A percentile compares a stretch with the other conserved stretches of the same genome.
Conservation (phyloP, 2,888 invertebrate species). For the Formica aserva region DNA sequence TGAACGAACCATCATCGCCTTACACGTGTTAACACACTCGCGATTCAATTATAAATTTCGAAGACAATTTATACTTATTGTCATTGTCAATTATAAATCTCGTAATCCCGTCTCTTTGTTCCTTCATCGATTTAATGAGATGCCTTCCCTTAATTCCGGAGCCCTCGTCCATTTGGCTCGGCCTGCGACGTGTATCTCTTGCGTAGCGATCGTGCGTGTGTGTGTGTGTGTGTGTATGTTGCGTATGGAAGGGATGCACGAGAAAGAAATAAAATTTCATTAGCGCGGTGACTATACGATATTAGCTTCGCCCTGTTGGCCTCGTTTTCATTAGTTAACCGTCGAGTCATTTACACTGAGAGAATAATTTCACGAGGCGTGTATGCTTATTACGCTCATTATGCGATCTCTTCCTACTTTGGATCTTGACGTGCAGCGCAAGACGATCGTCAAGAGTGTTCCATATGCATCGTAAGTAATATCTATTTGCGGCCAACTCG, state of each 20-base stretch:
- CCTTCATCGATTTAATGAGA: background rate
- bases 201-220: background rate
- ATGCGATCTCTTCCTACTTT: background rate
- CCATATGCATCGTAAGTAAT: slow-evolving; percentile 6
- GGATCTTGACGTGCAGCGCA: background rate
- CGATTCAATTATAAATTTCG: background rate
- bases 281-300: slow-evolving; percentile 1
- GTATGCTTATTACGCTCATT: slow-evolving; percentile 37
- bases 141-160: background rate
- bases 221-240: no score
- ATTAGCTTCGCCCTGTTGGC: slow-evolving; percentile 32
- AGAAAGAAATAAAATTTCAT: slow-evolving; percentile 44
- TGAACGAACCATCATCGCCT: background rate
- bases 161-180: background rate
- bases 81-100: background rate
- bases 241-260: slow-evolving; percentile 5
- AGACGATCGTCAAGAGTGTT: background rate
- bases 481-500: background rate
- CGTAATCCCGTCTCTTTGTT: background rate
- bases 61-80: background rate
- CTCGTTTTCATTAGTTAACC: slow-evolving; percentile 47
- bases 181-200: background rate
- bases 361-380: slow-evolving; percentile 37
- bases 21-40: background rate
- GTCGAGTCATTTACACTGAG: slow-evolving; percentile 19